Base-by-base conservation (phyloP, 2,888 invertebrate genomes). In the Neoascia interrupta region DNA sequence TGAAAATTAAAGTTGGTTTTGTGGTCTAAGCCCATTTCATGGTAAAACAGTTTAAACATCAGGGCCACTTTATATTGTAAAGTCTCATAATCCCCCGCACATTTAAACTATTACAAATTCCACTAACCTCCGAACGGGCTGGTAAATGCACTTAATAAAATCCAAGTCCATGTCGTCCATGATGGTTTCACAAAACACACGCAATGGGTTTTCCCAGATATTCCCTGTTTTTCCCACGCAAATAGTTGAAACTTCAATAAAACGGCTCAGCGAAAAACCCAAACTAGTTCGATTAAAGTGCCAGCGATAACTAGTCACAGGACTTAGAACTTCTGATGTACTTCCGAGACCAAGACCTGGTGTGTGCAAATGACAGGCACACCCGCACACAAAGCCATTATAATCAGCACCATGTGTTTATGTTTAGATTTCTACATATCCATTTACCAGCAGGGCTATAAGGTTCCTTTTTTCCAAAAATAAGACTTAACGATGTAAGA, bases 131-230 rank as follows among this genome's bases (percentile, higher is more conserved):
- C 41, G 51, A 39, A 61, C 47, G 21, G 81, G 75, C 18, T 73
- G 49, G 58, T 81, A 82, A 16, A 72, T 73, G 34, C 82, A 82
- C 63, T 82, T 81, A 5, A 82, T 41, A 72, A 82, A 82, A 39
- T 82, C 82, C 36, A 80, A 51, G 43, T 81, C 81, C 18, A 81
- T 54, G n/a, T 81, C 82, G 19, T 79, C 64, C 66, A 72, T 76
- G 15, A 28, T 31, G 8, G 23, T 3, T 26, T 13, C 45, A 28
- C 53, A 51, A 31, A 31, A 3, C 2, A 3, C 31, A 31, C 31
- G 3, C 3, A 31, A 31, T n/a, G n/a, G n/a, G n/a, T n/a, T n/a
- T n/a, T n/a, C 11, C 4, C 19, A 3, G 6, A 8, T 3, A 16
- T 11, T 11, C 31, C 49, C n/a, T 37, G 37, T 26, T 21, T 36